Base-by-base conservation (phyloP, 2,113 vertebrate species). In the Catharus fuscescens region DNA sequence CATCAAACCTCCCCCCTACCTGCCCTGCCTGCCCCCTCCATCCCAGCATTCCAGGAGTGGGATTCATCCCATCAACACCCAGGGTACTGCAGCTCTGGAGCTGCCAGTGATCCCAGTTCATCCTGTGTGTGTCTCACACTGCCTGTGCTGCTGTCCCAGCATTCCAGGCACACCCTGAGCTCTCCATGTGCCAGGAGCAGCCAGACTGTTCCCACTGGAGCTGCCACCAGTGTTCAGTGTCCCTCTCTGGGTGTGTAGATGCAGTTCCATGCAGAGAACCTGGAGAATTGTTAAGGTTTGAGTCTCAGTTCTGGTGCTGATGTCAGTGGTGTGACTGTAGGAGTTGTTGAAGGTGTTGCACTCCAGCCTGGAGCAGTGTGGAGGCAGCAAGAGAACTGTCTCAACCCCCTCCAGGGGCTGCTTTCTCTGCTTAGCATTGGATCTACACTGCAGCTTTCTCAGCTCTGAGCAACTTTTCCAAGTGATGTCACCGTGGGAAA, bases 181-280 rank as follows among this genome's bases (percentile, higher is more conserved):
- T 31, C 38, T 6, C n/a, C 0, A 0, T 13, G 71, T 10, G 15
- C 53, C 59, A 12, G 77, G 32, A 32, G 71, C 47, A 14, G 17
- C 5, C 6, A 0, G 3, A 8, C 4, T n/a, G 31, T 7, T 48
- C 54, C 56, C n/a, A 1, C 26, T 42, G n/a, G 73, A 14, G 19
- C 9, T 40, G 25, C 6, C 36, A 29, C 10, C 54, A 20, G 26
- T 3, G 16, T 10, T 24, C 32, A 2, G 15, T 45, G 66, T 3
- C 59, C 3, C 29, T 11, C 40, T 8, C 52, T n/a, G 29, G 28
- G 11, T 19, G 10, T 20, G 14, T 3, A 20, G 59, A 3, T 29
- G n/a, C 69, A 77, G 26, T 9, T 9, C 20, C 38, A 14, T 9
- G 2, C 62, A 23, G 16, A 40, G 40, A 23, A 25, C 3, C 10